Percentiles rank a stretch among this genome's conserved stretches.
phyloP scores from a whole-genome alignment of 2,797 vertebrate genomes.

The Scyliorhinus canicula region DNA sequence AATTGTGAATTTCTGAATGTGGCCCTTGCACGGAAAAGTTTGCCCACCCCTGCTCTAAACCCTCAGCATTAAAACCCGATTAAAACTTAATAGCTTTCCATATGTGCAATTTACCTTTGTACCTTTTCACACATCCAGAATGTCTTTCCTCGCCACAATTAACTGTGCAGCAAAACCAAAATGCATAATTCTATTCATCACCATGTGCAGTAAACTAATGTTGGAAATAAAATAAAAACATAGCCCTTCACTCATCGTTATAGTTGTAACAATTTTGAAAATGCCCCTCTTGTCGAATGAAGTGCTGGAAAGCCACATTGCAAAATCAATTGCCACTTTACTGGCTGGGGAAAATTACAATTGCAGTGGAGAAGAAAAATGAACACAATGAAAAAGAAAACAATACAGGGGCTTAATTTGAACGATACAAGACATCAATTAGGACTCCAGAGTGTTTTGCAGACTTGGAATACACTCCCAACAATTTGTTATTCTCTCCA shows the following conservation, averaged over 20 bases:
- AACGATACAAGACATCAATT: background rate
- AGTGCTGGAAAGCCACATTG: background rate
- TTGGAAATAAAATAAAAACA: background rate
- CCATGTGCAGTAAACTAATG: background rate
- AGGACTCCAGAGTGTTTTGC: background rate
- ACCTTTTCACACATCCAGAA: background rate
- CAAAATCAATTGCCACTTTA: background rate
- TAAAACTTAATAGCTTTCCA: background rate
- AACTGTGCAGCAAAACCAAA: background rate
- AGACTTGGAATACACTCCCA: slow-evolving; percentile 10
- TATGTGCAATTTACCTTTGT: background rate
- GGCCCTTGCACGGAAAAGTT: no score
- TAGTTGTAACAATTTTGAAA: background rate
- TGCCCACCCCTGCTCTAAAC: no score
- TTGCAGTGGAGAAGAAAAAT: background rate
- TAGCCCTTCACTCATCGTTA: background rate
- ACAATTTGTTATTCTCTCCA: slow-evolving; percentile 19
- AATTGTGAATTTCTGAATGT: no score
- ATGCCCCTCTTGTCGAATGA: background rate
- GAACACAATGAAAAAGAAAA: background rate
- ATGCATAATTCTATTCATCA: background rate
- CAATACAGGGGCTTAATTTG: background rate
- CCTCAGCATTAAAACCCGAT: background rate
- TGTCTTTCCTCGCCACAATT: background rate
- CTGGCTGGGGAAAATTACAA: background rate